Evolutionary conservation across 2,888 invertebrate species (phyloP).

Genomic region (Eulithis testata): DNA sequence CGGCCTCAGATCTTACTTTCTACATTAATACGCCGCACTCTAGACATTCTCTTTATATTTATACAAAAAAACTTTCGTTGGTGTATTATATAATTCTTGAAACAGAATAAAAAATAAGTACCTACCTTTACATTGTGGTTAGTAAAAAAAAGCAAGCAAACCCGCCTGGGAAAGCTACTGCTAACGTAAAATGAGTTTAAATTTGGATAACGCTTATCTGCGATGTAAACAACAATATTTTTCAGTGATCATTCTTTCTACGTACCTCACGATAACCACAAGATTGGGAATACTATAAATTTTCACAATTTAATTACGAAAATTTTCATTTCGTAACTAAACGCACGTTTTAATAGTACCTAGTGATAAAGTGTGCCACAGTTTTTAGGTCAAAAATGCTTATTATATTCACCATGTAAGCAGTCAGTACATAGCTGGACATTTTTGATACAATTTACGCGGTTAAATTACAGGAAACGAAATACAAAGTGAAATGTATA

Average conservation of each 20-base stretch:
- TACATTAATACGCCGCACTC: no score
- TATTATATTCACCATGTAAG: no score
- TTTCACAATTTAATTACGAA: conserved; percentile 5
- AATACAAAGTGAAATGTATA: not conserved
- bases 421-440: no score
- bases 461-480: no score
- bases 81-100: no score
- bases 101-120: no score
- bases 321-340: conserved; percentile 4
- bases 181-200: not conserved
- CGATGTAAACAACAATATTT: conserved; percentile 1
- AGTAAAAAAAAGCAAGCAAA: not conserved
- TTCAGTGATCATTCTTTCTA: conserved; percentile 9
- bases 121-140: no score
- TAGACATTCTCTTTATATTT: no score
- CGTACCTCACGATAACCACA: not conserved
- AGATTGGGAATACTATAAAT: not conserved
- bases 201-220: not conserved
- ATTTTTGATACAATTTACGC: no score
- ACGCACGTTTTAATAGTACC: conserved; percentile 5
- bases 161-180: not conserved
- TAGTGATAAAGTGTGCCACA: not conserved
- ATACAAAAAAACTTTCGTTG: no score
- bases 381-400: no score
- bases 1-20: no score